Evolutionary conservation across 2,888 invertebrate species (phyloP), one percentile per base, ranked within the genome.

Genomic region (Theretra japonica): DNA sequence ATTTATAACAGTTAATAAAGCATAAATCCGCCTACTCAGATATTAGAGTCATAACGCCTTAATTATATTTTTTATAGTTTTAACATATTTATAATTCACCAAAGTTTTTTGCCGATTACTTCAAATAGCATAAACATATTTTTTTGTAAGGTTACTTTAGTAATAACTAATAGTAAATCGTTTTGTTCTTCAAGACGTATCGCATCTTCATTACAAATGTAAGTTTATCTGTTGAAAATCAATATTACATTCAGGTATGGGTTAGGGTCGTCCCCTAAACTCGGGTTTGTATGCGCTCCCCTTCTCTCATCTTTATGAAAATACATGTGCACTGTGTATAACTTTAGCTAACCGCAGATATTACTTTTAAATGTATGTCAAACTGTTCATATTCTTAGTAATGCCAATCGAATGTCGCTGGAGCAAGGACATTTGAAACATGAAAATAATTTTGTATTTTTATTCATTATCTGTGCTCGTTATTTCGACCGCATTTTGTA

Each of bases 361-460:
- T 65, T 25, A 70, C 21, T 57, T 71, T 68, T 41, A 71, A 71
- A 71, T 28, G 41, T 57, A 21, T 28, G 65, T 71, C 57, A 23
- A 57, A 33, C 50, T 68, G 48, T 23, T 41, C 23, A 6, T 33
- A 65, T 48, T 65, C 65, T 65, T 17, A 23, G 65, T 65, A 65
- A 60, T 21, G n/a, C 33, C 33, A 33, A 23, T 41, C 41, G 48
- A 48, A 65, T 48, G 17, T 48, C 41, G 62, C 41, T 41, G 41
- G 21, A 48, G 60, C 48, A 65, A 65, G 65, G 48, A 65, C 41
- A 48, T 17, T 33, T 21, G 7, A 15, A 4, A 41, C 41, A 48
- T 48, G 21, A 48, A 65, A 62, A 62, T 19, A 7, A 15, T 41
- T 21, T 33, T 21, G 5, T 11, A 33, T 19, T 41, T 65, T 41